A percentile compares a stretch with the other conserved stretches of the same genome.
These are phyloP conservation scores for Ctenosaura bakeri DNA, from an alignment of 2,797 vertebrate genomes.

Conservation along the genomic window DNA sequence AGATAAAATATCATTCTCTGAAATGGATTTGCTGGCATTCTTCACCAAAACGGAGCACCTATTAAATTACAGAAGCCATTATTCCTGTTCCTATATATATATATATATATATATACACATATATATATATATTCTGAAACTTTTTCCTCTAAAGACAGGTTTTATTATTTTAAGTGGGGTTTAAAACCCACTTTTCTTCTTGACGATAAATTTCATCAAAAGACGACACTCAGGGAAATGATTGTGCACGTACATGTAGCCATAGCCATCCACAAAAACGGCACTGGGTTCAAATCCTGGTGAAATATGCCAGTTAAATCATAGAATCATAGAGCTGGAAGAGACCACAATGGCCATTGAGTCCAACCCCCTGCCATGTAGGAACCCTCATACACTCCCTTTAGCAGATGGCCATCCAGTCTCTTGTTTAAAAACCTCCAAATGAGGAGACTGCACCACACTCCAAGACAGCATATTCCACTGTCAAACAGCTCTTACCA, in stretches of 20 bases:
- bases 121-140: constrained; percentile 61
- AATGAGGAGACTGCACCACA: no score
- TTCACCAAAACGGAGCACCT: constrained; percentile 71
- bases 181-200: constrained; percentile 43
- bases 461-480: no score
- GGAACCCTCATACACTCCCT: no score
- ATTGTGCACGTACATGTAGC: no score
- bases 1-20: constrained; percentile 77
- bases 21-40: constrained; percentile 78
- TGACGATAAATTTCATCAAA: constrained; percentile 54
- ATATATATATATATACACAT: constrained; percentile 48
- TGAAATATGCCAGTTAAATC: no score
- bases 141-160: constrained; percentile 68
- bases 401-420: no score
- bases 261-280: rapidly evolving
- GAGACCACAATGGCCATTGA: no score
- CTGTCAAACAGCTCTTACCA: no score
- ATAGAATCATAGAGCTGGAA: no score
- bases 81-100: constrained; percentile 65
- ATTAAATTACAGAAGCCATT: constrained; percentile 76
- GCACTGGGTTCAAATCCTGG: not conserved
- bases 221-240: not conserved
- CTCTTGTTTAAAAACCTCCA: no score
- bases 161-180: constrained; percentile 76
- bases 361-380: no score